Evolutionary conservation across 2,113 vertebrate genomes (phyloP), one percentile per base, ranked within the genome.

Genomic region (Thoracochromis brauschi): DNA sequence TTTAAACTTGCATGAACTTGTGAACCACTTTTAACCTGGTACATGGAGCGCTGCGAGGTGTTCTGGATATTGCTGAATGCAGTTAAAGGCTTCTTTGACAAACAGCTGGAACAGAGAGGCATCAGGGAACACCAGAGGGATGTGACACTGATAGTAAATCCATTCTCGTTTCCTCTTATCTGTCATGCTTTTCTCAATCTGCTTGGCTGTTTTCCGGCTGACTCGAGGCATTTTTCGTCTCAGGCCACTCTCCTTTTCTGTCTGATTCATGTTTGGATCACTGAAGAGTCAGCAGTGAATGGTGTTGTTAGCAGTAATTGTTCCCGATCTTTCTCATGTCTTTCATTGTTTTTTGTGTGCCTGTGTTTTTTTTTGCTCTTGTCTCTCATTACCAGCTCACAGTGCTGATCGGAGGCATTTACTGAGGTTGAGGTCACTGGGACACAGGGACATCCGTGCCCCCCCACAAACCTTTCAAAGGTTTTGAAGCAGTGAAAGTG

Each of bases 161-260:
- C 9, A 57, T 54, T 85, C 85, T 90, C 87, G 13, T 87, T 92
- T 93, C 90, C 85, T 87, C 75, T 89, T 88, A 78, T 88, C 87
- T 68, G 73, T 81, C 45, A 58, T 87, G 13, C 29, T 57, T 86
- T 42, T 84, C 57, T 82, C 51, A 58, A 58, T 81, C 57, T 82
- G 84, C 5, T 78, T 7, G 8, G 4, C 63, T 60, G 80, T 88
- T 89, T 94, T 83, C 85, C 29, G 12, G 53, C 92, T 92, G 89
- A 92, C 86, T 31, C 35, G 21, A 65, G 78, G 6, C 4, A 13
- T 53, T 88, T 83, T 31, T 9, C 4, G 14, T 40, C 33, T 42
- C 35, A 29, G 35, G 14, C 73, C 16, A 26, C 26, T 31, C 42
- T 40, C 53, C 11, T 38, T 19, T 45, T 58, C 54, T 58, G 21